Percentiles rank a stretch among this genome's conserved stretches.
Evolutionary conservation across 2,797 vertebrate species (phyloP).

Genomic region (Notolepis coatsorum): DNA sequence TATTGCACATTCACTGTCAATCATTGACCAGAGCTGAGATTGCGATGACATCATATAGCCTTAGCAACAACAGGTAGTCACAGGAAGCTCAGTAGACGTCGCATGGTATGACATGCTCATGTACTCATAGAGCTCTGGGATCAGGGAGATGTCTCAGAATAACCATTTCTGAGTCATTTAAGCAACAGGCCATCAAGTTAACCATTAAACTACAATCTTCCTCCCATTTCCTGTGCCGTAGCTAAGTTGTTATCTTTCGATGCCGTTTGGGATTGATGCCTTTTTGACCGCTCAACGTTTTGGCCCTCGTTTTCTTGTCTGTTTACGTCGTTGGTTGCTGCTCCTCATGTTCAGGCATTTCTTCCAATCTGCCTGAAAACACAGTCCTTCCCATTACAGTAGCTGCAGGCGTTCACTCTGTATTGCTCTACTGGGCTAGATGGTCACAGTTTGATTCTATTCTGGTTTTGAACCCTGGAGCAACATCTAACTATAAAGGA

Average conservation of each 20-base stretch:
- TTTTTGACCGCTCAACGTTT: not conserved
- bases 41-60: slow-evolving; percentile 53
- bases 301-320: not conserved
- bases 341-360: slow-evolving; percentile 1
- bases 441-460: not conserved
- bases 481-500: too few species aligned
- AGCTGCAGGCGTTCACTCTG: not conserved
- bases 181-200: slow-evolving; percentile 15
- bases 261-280: not conserved
- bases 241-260: not conserved
- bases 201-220: not conserved
- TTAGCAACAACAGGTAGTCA: slow-evolving; percentile 42
- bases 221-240: not conserved
- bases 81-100: slow-evolving; percentile 73
- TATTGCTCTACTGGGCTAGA: not conserved
- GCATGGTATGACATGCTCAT: slow-evolving; percentile 32
- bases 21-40: slow-evolving; percentile 55
- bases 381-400: not conserved
- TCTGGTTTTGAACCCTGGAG: too few species aligned
- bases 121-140: slow-evolving; percentile 54
- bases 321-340: not conserved
- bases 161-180: slow-evolving; percentile 66
- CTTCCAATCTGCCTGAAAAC: not conserved
- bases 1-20: slow-evolving; percentile 40
- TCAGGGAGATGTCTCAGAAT: slow-evolving; percentile 27